Conservation (phyloP, 2,797 vertebrate genomes). For the Ceryle rudis region DNA sequence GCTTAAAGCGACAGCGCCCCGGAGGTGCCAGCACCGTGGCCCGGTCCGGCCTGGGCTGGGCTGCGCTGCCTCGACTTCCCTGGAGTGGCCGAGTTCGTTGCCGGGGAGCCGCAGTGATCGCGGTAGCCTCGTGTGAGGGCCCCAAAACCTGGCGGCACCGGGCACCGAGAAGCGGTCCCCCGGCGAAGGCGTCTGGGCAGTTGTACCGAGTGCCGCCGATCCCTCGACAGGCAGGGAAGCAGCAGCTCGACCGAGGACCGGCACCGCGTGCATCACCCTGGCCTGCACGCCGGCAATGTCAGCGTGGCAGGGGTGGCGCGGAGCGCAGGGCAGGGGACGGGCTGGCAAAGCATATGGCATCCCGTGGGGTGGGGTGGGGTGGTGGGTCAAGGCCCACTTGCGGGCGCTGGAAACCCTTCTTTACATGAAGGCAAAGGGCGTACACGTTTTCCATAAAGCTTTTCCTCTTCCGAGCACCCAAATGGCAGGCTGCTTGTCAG, state of each 20-base stretch:
- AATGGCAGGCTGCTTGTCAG: neutral
- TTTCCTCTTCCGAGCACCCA: neutral
- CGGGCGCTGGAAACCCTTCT: too few relatives aligned
- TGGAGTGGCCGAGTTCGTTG: too few relatives aligned
- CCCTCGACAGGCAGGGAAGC: neutral
- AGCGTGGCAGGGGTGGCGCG: too few relatives aligned
- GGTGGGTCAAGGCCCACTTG: too few relatives aligned
- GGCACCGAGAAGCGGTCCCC: neutral
- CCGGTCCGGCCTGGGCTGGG: too few relatives aligned
- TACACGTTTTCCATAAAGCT: fast-evolving
- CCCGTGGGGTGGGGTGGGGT: too few relatives aligned
- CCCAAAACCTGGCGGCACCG: neutral
- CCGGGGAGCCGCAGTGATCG: neutral
- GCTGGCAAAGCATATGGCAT: too few relatives aligned
- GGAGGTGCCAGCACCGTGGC: neutral
- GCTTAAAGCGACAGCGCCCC: neutral
- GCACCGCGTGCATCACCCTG: too few relatives aligned
- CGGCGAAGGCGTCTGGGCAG: neutral
- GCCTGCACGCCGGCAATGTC: neutral
- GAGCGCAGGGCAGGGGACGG: neutral
- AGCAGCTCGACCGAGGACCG: neutral
- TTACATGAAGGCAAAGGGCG: neutral
- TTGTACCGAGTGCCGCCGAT: neutral
- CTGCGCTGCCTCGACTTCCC: too few relatives aligned
- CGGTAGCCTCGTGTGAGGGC: neutral